Evolutionary conservation across 1,140 invertebrate genomes (phyloP), one percentile per base, ranked within the genome.

Genomic region (Drusus annulatus): DNA sequence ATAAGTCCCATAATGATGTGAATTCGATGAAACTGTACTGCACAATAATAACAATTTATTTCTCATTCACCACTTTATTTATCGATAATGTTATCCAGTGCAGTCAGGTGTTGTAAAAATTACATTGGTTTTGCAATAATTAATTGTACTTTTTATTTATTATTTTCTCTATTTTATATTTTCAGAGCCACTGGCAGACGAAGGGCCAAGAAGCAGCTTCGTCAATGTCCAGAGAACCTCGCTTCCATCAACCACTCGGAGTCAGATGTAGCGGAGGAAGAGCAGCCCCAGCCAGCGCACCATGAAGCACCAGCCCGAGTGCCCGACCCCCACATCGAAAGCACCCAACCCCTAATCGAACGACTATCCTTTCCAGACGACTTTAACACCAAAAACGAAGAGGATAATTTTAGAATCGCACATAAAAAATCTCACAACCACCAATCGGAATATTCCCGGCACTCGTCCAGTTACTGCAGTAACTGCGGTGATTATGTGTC

Each of bases 141-240:
- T 3, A 54, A 3, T n/a, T n/a, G n/a, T n/a, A n/a, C n/a, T n/a
- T n/a, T 25, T 62, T 60, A 60, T 60, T 21, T 60, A 19, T 60
- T 23, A 13, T 60, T 8, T 58, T n/a, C 13, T 21, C 1, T 25
- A 19, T 45, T 73, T 15, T 69, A 0, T 54, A 25, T 19, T 83
- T 83, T 81, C 80, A 83, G 82, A 78, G 77, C 77, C 25, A 83
- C 82, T 74, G 80, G 82, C 62, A 77, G 71, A 76, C 82, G 82
- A 81, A 83, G 82, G 82, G 82, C 82, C 51, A 81, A 80, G 56
- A 83, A 81, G 74, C 79, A 81, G 77, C 80, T 83, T 81, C 79
- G 80, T 73, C 80, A 83, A 77, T 80, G 77, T 76, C 80, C 79
- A 76, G 77, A 71, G 19, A 69, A 19, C 54, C 54, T 52, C 69